A percentile compares a stretch with the other conserved stretches of the same genome.
These are phyloP conservation scores for Helicoverpa armigera DNA, from an alignment of 1,140 invertebrate genomes.

Conservation along the genomic window DNA sequence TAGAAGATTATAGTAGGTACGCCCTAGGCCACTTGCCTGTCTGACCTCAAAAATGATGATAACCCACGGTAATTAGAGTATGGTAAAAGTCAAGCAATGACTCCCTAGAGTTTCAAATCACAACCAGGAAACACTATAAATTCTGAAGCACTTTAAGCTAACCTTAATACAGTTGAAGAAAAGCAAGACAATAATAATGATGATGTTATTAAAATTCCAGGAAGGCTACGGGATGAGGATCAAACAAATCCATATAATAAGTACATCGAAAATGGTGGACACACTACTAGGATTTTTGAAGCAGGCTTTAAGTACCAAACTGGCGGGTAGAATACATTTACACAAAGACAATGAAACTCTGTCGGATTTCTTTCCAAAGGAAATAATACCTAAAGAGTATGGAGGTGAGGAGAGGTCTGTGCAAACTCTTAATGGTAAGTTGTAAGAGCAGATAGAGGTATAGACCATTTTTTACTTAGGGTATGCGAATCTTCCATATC, in stretches of 20 bases:
- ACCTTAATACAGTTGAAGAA: too few relatives aligned
- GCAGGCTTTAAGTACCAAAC: conserved; percentile 58
- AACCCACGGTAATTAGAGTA: too few relatives aligned
- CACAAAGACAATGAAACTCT: conserved; percentile 61
- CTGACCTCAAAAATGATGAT: too few relatives aligned
- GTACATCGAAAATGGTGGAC: conserved; percentile 57
- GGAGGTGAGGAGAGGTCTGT: conserved; percentile 66
- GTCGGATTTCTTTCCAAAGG: conserved; percentile 60
- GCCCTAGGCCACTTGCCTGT: too few relatives aligned
- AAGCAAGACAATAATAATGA: neutral
- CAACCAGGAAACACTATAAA: too few relatives aligned
- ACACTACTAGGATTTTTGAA: conserved; percentile 57
- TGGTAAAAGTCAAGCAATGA: too few relatives aligned
- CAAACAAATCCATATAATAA: conserved; percentile 59
- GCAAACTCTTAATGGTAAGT: conserved; percentile 64
- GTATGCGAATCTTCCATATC: too few relatives aligned
- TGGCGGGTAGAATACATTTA: conserved; percentile 62
- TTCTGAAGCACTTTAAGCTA: too few relatives aligned
- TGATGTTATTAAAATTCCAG: conserved; percentile 52
- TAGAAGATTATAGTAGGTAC: too few relatives aligned
- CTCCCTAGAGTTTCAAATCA: too few relatives aligned
- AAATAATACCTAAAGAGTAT: conserved; percentile 71
- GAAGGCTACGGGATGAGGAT: conserved; percentile 60
- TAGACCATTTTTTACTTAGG: too few relatives aligned
- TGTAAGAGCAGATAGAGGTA: neutral